Percentiles rank a stretch among this genome's conserved stretches.
Conservation (phyloP, 2,888 invertebrate genomes). For the Calameuta filiformis region DNA sequence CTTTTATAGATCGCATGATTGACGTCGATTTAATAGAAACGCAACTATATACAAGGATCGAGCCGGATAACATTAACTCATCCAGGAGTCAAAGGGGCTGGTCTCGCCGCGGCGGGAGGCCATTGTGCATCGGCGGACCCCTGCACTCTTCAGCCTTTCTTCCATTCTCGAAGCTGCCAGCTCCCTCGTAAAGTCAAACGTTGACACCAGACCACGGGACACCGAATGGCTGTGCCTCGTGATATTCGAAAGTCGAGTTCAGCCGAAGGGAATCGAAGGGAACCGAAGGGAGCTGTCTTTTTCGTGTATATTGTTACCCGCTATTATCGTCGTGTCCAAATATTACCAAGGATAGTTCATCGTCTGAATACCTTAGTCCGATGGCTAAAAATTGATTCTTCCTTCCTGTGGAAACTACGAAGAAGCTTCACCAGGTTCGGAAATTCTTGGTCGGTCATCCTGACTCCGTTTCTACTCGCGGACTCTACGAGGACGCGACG, state of each 20-base stretch:
- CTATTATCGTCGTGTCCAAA: slow-evolving; percentile 15
- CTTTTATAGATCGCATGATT: slow-evolving; percentile 50
- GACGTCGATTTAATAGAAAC: slow-evolving; percentile 64
- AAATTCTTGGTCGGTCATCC: not conserved
- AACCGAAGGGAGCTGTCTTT: not conserved
- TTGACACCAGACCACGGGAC: slow-evolving; percentile 49
- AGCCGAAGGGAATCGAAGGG: not conserved
- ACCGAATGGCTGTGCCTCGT: slow-evolving; percentile 11
- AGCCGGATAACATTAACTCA: slow-evolving; percentile 60
- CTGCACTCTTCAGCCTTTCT: slow-evolving; percentile 48
- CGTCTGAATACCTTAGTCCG: not conserved
- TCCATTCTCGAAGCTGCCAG: slow-evolving; percentile 50
- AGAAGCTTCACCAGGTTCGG: not conserved
- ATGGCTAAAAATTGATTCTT: not conserved
- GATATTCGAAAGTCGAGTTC: not conserved
- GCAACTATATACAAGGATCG: slow-evolving; percentile 52
- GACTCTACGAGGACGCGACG: not conserved
- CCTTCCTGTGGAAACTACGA: not conserved
- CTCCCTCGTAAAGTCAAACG: slow-evolving; percentile 65
- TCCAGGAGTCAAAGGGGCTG: slow-evolving; percentile 59
- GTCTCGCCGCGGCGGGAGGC: slow-evolving; percentile 60
- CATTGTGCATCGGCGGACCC: slow-evolving; percentile 58
- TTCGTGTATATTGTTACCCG: slow-evolving; percentile 13
- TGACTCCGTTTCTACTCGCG: not conserved
- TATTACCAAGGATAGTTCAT: not conserved